Conservation (phyloP, 2,888 invertebrate genomes). For the Phortica magna region DNA sequence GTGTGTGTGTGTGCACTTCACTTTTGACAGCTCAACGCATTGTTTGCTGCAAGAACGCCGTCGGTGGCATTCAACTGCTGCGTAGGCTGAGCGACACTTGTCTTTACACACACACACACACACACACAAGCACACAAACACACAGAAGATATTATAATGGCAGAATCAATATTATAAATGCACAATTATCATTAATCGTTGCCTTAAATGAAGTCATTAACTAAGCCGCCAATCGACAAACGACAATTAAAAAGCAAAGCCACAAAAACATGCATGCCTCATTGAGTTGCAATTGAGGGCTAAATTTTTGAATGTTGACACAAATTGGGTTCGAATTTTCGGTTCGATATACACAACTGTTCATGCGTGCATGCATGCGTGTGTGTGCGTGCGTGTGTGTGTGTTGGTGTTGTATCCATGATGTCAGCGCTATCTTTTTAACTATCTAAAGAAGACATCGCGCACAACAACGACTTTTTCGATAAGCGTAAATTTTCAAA, state of each 20-base stretch:
- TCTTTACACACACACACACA: conserved; percentile 38
- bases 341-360: conserved; percentile 5
- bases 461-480: not conserved
- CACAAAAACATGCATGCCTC: conserved; percentile 17
- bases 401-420: conserved; percentile 31
- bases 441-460: conserved; percentile 14
- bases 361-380: conserved; percentile 17
- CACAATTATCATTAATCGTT: not conserved
- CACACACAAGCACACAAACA: conserved; percentile 2
- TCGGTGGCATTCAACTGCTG: not conserved
- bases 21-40: conserved; percentile 14
- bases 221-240: conserved; percentile 1
- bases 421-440: not conserved
- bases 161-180: too few relatives aligned
- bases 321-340: not conserved
- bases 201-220: not conserved
- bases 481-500: conserved; percentile 27
- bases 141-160: not conserved
- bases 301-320: not conserved
- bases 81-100: conserved; percentile 53
- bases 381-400: conserved; percentile 48
- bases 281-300: conserved; percentile 29
- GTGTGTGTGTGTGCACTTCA: not conserved
- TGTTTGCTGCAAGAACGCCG: not conserved
- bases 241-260: conserved; percentile 10